Evolutionary conservation across 2,888 invertebrate genomes (phyloP).

Genomic region (Athrips mouffetella): DNA sequence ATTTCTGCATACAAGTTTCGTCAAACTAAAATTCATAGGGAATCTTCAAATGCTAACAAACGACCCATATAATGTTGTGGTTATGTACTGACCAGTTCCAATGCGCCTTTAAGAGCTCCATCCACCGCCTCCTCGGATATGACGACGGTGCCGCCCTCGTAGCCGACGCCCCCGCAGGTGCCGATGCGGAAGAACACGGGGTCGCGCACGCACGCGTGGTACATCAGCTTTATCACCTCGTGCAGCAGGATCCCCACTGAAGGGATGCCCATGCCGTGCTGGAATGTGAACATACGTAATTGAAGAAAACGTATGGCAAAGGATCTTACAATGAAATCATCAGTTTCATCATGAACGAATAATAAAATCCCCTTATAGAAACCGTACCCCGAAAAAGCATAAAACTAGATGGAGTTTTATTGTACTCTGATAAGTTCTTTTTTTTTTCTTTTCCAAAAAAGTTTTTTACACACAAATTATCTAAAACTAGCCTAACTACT

Average conservation of each 20-base stretch:
- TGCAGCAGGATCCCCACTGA: constrained; percentile 97
- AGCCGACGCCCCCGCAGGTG: constrained; percentile 95
- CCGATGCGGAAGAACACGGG: constrained; percentile 96
- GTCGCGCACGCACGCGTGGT: constrained; percentile 89
- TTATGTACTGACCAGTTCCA: constrained; percentile 87
- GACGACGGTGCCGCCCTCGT: constrained; percentile 95
- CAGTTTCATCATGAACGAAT: too few relatives aligned
- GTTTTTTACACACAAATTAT: too few relatives aligned
- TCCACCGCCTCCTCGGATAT: constrained; percentile 96
- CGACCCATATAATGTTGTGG: neutral
- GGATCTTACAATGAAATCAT: neutral
- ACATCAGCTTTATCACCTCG: constrained; percentile 97
- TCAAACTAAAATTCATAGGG: too few relatives aligned
- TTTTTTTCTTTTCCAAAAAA: too few relatives aligned
- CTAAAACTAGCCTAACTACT: too few relatives aligned
- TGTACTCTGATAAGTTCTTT: too few relatives aligned
- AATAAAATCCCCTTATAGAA: too few relatives aligned
- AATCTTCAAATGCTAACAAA: neutral
- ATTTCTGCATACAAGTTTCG: too few relatives aligned
- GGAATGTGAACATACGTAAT: constrained; percentile 27
- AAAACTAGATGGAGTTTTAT: too few relatives aligned
- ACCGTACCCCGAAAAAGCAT: too few relatives aligned
- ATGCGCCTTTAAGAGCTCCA: constrained; percentile 87
- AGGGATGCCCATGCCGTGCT: constrained; percentile 99
- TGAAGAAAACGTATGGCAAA: neutral